Evolutionary conservation across 2,113 vertebrate species (phyloP).

Genomic region (Plecotus auritus): DNA sequence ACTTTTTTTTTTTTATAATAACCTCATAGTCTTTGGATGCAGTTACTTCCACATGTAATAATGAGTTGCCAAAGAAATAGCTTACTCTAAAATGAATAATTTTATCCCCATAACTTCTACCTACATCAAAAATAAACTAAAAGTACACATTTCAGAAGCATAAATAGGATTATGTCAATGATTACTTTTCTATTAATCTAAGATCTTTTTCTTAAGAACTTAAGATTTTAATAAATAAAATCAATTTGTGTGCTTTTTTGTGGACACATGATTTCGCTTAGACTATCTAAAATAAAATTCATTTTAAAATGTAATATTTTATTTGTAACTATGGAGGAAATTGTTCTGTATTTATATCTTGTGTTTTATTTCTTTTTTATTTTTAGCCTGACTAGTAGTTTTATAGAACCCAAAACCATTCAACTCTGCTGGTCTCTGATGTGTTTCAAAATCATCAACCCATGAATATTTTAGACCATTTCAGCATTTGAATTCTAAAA

Average conservation of each 20-base stretch:
- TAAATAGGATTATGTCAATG: not conserved
- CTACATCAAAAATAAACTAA: not conserved
- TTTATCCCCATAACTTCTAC: not conserved
- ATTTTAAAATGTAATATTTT: not conserved
- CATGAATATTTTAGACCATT: constrained; percentile 5
- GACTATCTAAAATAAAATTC: not conserved
- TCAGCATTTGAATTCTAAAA: not conserved
- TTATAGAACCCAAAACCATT: not conserved
- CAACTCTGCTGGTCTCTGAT: not conserved
- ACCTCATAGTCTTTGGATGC: not conserved
- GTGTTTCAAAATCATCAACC: not conserved
- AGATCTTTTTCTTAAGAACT: not conserved
- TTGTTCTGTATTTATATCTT: not conserved
- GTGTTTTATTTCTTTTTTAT: not conserved
- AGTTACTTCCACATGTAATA: not conserved
- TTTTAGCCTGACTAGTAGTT: not conserved
- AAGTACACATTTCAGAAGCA: not conserved
- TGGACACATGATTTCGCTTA: not conserved
- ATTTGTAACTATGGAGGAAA: not conserved
- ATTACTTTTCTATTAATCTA: not conserved
- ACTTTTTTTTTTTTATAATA: not conserved
- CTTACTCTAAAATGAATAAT: not conserved
- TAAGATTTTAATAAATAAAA: not conserved
- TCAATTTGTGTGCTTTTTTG: not conserved
- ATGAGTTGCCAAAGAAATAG: not conserved